A percentile compares a stretch with the other conserved stretches of the same genome.
These are phyloP conservation scores for Dorcus parallelipipedus DNA, from an alignment of 2,888 invertebrate genomes.

Conservation along the genomic window DNA sequence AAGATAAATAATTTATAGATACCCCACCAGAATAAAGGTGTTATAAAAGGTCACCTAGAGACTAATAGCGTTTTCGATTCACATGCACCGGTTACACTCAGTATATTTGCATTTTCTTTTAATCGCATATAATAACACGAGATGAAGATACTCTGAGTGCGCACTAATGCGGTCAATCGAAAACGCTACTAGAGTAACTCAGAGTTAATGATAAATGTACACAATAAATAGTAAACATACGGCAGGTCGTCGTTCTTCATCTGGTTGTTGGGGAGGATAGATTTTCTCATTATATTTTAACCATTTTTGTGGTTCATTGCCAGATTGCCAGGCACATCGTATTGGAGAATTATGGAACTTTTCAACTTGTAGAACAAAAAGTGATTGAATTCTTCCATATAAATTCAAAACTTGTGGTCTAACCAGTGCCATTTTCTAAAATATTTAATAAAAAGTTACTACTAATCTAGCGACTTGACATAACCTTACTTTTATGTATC, in stretches of 20 bases:
- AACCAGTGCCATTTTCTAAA: background rate
- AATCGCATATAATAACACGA: too few relatives aligned
- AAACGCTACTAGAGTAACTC: too few relatives aligned
- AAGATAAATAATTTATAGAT: too few relatives aligned
- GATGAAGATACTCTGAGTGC: too few relatives aligned
- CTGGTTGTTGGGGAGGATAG: constrained; percentile 72
- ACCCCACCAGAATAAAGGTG: too few relatives aligned
- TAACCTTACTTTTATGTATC: too few relatives aligned
- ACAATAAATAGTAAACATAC: constrained; percentile 55
- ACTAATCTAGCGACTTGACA: too few relatives aligned
- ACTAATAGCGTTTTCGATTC: too few relatives aligned
- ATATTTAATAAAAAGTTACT: background rate
- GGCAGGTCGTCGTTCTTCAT: constrained; percentile 76
- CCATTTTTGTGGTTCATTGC: constrained; percentile 55
- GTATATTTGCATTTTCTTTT: too few relatives aligned
- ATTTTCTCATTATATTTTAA: constrained; percentile 68
- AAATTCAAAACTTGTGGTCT: background rate
- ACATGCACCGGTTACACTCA: too few relatives aligned
- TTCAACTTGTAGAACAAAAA: background rate
- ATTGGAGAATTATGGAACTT: constrained; percentile 13
- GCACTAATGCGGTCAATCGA: too few relatives aligned
- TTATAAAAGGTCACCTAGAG: too few relatives aligned
- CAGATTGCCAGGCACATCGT: constrained; percentile 12
- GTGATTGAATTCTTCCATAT: background rate
- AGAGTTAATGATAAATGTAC: background rate